phyloP scores from a whole-genome alignment of 2,888 invertebrate species.

The Therioaphis trifolii region DNA sequence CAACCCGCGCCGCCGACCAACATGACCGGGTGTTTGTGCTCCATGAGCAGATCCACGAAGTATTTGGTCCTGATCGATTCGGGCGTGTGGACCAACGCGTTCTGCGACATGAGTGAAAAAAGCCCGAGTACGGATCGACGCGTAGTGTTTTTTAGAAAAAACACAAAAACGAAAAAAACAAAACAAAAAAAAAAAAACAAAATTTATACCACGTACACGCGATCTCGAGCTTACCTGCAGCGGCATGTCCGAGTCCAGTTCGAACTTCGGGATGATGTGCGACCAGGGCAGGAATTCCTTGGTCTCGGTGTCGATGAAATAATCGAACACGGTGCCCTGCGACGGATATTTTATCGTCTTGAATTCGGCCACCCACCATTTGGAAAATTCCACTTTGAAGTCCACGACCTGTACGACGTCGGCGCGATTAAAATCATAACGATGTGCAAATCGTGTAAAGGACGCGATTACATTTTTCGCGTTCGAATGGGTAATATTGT shows the following conservation, averaged over 20 bases:
- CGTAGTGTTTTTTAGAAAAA: too few species aligned
- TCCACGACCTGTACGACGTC: too few species aligned
- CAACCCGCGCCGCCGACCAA: constrained; percentile 89
- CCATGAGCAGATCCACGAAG: constrained; percentile 87
- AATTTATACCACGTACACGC: too few species aligned
- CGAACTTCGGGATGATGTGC: constrained; percentile 81
- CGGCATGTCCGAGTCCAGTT: constrained; percentile 87
- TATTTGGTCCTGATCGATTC: constrained; percentile 89
- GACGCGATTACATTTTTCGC: too few species aligned
- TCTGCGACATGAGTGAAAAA: too few species aligned
- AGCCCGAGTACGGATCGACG: too few species aligned
- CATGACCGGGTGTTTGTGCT: constrained; percentile 86
- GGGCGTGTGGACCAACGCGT: constrained; percentile 86
- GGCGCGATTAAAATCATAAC: too few species aligned
- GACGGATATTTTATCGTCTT: constrained; percentile 89
- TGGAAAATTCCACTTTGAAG: constrained; percentile 92
- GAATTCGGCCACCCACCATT: constrained; percentile 94
- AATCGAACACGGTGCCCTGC: constrained; percentile 86
- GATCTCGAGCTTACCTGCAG: constrained; percentile 75
- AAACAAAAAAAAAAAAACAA: too few species aligned
- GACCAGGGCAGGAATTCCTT: constrained; percentile 90
- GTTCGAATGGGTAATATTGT: too few species aligned
- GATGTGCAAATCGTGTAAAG: too few species aligned
- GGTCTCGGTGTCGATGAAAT: constrained; percentile 86
- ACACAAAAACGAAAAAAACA: too few species aligned